Base-by-base conservation (phyloP, 2,797 vertebrate species). In the Gymnothorax javanicus region DNA sequence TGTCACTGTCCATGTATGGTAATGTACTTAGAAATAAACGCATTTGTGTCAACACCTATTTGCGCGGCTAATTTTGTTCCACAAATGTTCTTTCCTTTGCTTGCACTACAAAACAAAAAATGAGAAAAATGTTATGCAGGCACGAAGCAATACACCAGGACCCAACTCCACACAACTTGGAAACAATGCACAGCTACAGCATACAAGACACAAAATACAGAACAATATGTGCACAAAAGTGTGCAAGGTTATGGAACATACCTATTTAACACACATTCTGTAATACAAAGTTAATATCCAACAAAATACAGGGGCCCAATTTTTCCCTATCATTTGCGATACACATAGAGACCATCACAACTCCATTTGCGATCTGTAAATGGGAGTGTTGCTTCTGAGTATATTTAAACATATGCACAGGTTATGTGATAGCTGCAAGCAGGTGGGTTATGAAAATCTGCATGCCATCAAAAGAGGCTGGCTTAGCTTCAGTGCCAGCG, bases 1-100 rank as follows among this genome's bases (percentile, higher is more conserved):
- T 92, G 92, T 95, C 91, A 95, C 89, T 94, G 92, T 95, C 93
- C 86, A 89, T 96, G 95, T 96, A 93, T 90, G 95, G 91, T 94
- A 92, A 92, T 94, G 92, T 95, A 94, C 94, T 92, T 89, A 85
- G 73, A 89, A 95, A 95, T 95, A 95, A 95, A 95, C 92, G 91
- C 88, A 73, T 88, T 91, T 43, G 67, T 84, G 90, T 93, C 91
- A 86, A 79, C 89, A 88, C 79, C 54, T 7, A 54, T 73, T 87
- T 4, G 9, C 33, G 13, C 33, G 43, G 71, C 4, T 33, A 23
- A 75, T 75, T 75, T 50, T 75, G 4, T 50, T 43, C 13, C 17
- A 33, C 1, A n/a, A 9, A 27, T 73, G 8, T 15, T 62, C 20
- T 62, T 62, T 62, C 8, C 20, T 13, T 62, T 60, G 5, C 17